phyloP scores from a whole-genome alignment of 2,113 vertebrate genomes.

The Pterocles burchelli region DNA sequence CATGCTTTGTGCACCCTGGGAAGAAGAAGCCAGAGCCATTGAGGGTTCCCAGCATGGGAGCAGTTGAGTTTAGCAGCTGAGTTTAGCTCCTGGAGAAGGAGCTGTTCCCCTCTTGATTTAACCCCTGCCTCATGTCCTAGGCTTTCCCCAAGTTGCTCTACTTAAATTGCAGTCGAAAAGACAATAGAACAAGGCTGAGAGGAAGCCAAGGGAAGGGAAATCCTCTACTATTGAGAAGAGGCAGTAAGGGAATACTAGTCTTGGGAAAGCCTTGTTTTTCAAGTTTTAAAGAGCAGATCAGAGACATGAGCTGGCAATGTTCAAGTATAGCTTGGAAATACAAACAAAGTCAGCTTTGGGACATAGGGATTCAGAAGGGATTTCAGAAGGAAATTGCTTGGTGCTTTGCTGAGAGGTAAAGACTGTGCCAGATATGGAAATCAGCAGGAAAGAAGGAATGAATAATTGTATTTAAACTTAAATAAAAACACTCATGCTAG shows the following conservation, averaged over 20 bases:
- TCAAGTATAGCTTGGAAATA: not conserved
- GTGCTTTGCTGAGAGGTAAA: not conserved
- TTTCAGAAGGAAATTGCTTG: not conserved
- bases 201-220: not conserved
- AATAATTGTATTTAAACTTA: not conserved
- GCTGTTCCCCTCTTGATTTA: not conserved
- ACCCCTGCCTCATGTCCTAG: rapidly evolving
- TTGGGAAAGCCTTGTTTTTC: conserved; percentile 20
- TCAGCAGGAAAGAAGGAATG: not conserved
- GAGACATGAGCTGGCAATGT: not conserved
- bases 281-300: not conserved
- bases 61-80: not conserved
- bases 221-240: not conserved
- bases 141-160: not conserved
- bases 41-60: not conserved
- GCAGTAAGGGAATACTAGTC: not conserved
- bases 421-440: not conserved
- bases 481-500: not conserved
- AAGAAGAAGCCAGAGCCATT: not conserved
- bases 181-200: not conserved
- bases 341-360: not conserved
- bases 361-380: not conserved
- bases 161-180: not conserved
- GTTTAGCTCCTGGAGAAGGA: not conserved
- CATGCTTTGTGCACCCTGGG: rapidly evolving